These are phyloP conservation scores for Phoxinus dragarum DNA, from an alignment of 2,797 vertebrate genomes.

Conservation along the genomic window DNA sequence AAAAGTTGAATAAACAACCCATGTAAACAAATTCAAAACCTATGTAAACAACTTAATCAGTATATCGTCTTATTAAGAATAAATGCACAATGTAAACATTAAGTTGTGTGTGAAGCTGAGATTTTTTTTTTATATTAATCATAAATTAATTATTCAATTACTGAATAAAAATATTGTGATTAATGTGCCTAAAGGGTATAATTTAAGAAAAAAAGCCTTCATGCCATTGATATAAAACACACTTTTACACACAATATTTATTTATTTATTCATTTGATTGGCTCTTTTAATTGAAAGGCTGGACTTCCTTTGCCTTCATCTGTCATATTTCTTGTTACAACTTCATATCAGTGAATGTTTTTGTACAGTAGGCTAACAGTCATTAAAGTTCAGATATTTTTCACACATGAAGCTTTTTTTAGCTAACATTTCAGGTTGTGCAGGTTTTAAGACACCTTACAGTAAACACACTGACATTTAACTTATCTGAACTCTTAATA, in stretches of 20 bases:
- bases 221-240: not conserved
- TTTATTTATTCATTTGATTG: not conserved
- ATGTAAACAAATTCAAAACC: slow-evolving; percentile 1
- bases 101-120: not conserved
- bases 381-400: not conserved
- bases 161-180: too few relatives aligned
- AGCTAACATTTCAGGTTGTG: not conserved
- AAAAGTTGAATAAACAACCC: not conserved
- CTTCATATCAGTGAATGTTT: not conserved
- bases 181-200: not conserved
- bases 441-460: not conserved
- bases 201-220: not conserved
- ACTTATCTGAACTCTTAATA: not conserved
- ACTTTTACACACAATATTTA: not conserved
- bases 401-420: not conserved
- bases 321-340: not conserved
- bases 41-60: slow-evolving; percentile 6
- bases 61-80: not conserved
- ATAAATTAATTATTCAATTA: too few relatives aligned
- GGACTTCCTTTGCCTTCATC: not conserved
- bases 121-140: too few relatives aligned
- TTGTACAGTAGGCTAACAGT: not conserved
- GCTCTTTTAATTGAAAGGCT: not conserved
- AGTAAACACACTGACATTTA: not conserved
- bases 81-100: not conserved